phyloP scores from a whole-genome alignment of 2,113 vertebrate genomes.

The Ranitomeya imitator region DNA sequence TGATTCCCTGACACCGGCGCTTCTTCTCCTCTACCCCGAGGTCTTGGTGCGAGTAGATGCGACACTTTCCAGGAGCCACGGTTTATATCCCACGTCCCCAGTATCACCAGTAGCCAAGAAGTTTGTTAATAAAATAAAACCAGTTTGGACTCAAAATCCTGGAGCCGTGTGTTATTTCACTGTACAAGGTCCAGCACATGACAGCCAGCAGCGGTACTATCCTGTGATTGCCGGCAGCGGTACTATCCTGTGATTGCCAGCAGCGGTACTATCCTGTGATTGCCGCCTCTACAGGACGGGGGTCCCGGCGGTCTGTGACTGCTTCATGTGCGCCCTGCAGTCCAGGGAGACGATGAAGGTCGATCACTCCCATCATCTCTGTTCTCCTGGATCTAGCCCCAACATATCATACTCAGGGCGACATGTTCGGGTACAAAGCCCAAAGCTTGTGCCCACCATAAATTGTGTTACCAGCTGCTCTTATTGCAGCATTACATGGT shows the following conservation, averaged over 20 bases:
- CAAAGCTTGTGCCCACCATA: too few relatives aligned
- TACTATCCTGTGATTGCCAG: background rate
- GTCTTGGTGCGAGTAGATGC: background rate
- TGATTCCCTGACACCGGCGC: background rate
- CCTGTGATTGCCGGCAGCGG: too few relatives aligned
- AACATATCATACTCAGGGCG: too few relatives aligned
- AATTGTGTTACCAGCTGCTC: too few relatives aligned
- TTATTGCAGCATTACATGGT: too few relatives aligned
- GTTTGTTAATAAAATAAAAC: background rate
- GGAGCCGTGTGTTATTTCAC: background rate
- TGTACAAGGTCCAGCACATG: background rate
- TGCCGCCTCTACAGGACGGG: too few relatives aligned
- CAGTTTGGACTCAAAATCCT: background rate
- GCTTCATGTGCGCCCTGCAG: too few relatives aligned
- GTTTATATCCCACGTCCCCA: background rate
- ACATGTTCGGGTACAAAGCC: too few relatives aligned
- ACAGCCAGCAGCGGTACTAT: background rate
- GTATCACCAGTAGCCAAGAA: background rate
- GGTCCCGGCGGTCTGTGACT: too few relatives aligned
- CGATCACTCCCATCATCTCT: too few relatives aligned
- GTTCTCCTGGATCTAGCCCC: too few relatives aligned
- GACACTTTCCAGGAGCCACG: background rate
- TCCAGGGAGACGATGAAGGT: too few relatives aligned
- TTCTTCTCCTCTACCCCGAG: background rate
- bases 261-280: background rate